Conservation (phyloP, 2,113 vertebrate species). For the Gnathochromis pfefferi region DNA sequence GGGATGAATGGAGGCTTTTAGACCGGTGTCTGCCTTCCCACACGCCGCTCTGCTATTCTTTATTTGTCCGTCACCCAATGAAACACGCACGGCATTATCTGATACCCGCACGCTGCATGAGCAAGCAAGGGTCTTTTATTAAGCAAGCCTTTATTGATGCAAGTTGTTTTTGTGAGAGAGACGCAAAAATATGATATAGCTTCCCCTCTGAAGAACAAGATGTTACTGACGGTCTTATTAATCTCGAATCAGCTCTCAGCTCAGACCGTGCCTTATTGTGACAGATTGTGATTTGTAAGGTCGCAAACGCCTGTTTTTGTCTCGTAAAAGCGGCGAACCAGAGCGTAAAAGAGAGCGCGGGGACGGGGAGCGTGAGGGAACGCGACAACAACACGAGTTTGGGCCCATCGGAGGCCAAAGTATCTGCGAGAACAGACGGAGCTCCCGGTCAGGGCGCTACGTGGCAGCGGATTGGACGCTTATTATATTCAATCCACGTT, state of each 20-base stretch:
- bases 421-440: neutral
- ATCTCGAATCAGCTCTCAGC: neutral
- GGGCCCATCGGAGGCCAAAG: constrained; percentile 21
- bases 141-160: neutral
- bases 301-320: constrained; percentile 16
- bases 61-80: constrained; percentile 71
- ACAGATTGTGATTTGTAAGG: constrained; percentile 17
- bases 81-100: constrained; percentile 48
- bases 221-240: neutral
- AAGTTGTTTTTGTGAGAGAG: neutral
- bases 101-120: constrained; percentile 20
- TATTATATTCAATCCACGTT: constrained; percentile 40
- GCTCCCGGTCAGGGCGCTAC: neutral
- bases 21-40: constrained; percentile 58
- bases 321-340: neutral
- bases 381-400: constrained; percentile 16
- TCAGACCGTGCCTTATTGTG: neutral
- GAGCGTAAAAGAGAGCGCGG: neutral
- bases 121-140: neutral
- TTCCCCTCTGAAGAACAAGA: neutral
- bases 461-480: constrained; percentile 10
- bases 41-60: constrained; percentile 60
- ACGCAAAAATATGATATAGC: neutral
- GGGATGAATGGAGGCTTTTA: constrained; percentile 61
- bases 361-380: constrained; percentile 1